A percentile compares a stretch with the other conserved stretches of the same genome.
Conservation (phyloP, 2,888 invertebrate genomes). For the Mesorhabditis sp. region DNA sequence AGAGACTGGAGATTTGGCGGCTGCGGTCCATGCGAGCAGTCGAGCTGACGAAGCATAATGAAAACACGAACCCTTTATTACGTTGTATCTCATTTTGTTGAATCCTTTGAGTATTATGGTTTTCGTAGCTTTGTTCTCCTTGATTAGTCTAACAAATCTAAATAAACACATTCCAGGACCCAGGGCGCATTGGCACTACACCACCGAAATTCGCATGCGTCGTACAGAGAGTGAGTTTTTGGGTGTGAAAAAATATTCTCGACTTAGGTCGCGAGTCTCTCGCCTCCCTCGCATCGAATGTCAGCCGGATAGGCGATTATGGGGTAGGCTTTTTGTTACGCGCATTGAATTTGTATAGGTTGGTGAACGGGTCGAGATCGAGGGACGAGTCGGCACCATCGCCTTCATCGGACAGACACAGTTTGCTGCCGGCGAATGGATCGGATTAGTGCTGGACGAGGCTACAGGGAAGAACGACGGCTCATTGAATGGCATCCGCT, state of each 20-base stretch:
- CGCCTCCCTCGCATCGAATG: constrained; percentile 20
- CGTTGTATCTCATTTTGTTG: too few relatives aligned
- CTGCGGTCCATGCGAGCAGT: constrained; percentile 23
- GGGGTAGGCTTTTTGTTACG: constrained; percentile 12
- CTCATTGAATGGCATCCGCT: constrained; percentile 85
- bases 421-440: constrained; percentile 83
- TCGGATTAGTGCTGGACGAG: constrained; percentile 89
- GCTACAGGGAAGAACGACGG: constrained; percentile 93
- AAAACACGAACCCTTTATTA: too few relatives aligned
- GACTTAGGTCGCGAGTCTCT: constrained; percentile 20
- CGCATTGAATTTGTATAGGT: constrained; percentile 15
- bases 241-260: too few relatives aligned
- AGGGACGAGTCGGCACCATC: constrained; percentile 28
- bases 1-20: constrained; percentile 35
- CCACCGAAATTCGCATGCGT: too few relatives aligned
- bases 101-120: too few relatives aligned
- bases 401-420: constrained; percentile 42
- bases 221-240: too few relatives aligned
- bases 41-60: neutral
- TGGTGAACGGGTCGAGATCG: constrained; percentile 33
- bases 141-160: too few relatives aligned
- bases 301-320: constrained; percentile 25
- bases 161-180: too few relatives aligned
- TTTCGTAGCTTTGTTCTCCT: too few relatives aligned
- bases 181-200: too few relatives aligned